Evolutionary conservation across 2,888 invertebrate genomes (phyloP).

Genomic region (Folsomia manolachei): DNA sequence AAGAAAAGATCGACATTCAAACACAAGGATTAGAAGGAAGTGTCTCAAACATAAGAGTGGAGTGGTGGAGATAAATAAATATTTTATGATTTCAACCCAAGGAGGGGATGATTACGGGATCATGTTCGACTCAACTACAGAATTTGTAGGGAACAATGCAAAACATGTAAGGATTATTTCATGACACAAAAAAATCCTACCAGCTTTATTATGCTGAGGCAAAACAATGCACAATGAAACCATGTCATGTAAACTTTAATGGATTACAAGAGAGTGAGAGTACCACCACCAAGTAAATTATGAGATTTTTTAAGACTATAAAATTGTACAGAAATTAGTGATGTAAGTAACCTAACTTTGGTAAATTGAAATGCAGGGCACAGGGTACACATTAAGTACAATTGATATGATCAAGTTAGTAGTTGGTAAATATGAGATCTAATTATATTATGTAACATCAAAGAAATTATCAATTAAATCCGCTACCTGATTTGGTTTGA

Average conservation of each 20-base stretch:
- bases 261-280: too few species aligned
- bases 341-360: background rate
- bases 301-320: background rate
- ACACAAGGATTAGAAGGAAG: background rate
- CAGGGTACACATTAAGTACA: background rate
- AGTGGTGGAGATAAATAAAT: too few species aligned
- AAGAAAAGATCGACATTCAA: background rate
- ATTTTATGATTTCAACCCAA: too few species aligned
- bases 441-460: slow-evolving; percentile 62
- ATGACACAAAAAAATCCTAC: background rate
- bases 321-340: background rate
- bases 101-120: too few species aligned
- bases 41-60: background rate
- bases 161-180: background rate
- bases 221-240: background rate
- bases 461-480: slow-evolving; percentile 85
- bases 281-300: background rate
- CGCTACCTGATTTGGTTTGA: slow-evolving; percentile 78
- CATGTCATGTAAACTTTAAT: background rate
- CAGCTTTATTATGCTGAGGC: background rate
- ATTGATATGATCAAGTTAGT: too few species aligned
- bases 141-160: too few species aligned
- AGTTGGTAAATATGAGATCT: too few species aligned
- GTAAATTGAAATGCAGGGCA: background rate
- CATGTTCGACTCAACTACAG: too few species aligned